Conservation (phyloP, 2,113 vertebrate species). For the Epinephelus lanceolatus region DNA sequence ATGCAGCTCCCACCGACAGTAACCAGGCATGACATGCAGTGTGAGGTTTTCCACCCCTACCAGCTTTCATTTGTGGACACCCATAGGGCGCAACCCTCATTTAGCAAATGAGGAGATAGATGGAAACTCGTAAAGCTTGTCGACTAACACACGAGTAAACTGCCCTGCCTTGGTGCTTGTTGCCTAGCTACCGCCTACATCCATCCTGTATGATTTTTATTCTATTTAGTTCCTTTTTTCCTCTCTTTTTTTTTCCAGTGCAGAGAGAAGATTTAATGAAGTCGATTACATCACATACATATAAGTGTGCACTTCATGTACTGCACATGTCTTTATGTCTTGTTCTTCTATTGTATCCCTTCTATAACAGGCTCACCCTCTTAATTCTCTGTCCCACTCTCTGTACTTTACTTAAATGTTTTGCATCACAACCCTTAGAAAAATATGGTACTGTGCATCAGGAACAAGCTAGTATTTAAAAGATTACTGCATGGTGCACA, state of each 20-base stretch:
- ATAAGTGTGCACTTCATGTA: not conserved
- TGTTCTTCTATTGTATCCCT: not conserved
- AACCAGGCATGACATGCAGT: constrained; percentile 12
- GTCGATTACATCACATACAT: constrained; percentile 4
- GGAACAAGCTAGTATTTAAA: constrained; percentile 13
- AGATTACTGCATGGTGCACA: not conserved
- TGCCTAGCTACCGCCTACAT: constrained; percentile 78
- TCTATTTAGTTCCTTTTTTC: constrained; percentile 14
- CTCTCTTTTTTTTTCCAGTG: not conserved
- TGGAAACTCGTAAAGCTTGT: constrained; percentile 55
- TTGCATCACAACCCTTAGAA: not conserved
- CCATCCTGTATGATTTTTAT: constrained; percentile 52
- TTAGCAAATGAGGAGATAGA: constrained; percentile 45
- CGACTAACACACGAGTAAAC: constrained; percentile 63
- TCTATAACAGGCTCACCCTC: not conserved
- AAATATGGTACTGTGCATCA: constrained; percentile 1
- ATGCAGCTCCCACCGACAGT: not conserved
- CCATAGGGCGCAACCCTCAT: constrained; percentile 25
- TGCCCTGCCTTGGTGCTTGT: constrained; percentile 68
- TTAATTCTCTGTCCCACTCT: not conserved
- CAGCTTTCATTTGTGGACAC: constrained; percentile 26
- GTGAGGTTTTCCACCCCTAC: constrained; percentile 7
- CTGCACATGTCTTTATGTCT: constrained; percentile 1
- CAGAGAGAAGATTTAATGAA: constrained; percentile 44
- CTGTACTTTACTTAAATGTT: constrained; percentile 5